Percentiles rank a stretch among this genome's conserved stretches.
Conservation (phyloP, 2,797 vertebrate genomes). For the Labroides dimidiatus region DNA sequence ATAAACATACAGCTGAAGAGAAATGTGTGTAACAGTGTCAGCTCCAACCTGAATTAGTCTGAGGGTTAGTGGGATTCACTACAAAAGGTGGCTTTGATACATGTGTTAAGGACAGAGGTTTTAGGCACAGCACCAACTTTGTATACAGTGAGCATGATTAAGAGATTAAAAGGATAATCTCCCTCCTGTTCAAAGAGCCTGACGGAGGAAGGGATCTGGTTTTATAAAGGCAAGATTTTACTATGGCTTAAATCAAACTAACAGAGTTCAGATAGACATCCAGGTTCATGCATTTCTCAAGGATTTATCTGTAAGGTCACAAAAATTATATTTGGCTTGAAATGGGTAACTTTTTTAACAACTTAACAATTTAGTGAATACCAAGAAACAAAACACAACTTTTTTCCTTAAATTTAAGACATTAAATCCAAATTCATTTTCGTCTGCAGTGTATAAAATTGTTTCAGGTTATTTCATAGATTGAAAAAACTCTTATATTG, state of each 20-base stretch:
- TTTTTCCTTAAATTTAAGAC: no score
- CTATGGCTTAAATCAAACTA: constrained; percentile 49
- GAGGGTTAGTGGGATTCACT: constrained; percentile 57
- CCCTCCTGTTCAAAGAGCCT: constrained; percentile 63
- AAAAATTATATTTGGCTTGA: background rate
- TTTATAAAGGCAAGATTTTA: constrained; percentile 62
- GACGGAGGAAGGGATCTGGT: constrained; percentile 70
- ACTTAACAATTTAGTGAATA: no score
- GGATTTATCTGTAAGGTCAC: constrained; percentile 7
- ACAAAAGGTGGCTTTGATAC: constrained; percentile 61
- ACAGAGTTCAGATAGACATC: constrained; percentile 40
- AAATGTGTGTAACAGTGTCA: constrained; percentile 46
- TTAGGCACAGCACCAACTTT: constrained; percentile 68
- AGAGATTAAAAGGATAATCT: constrained; percentile 81
- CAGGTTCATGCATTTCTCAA: constrained; percentile 33
- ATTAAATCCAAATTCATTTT: no score
- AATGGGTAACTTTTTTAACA: no score
- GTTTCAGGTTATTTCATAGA: no score
- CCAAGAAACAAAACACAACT: no score
- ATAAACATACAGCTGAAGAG: constrained; percentile 53
- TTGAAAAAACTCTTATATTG: no score
- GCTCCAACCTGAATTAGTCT: constrained; percentile 53
- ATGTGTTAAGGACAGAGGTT: constrained; percentile 67
- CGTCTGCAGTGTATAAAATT: no score
- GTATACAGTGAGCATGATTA: constrained; percentile 70